Evolutionary conservation across 1,140 invertebrate species (phyloP), one percentile per base, ranked within the genome.

Genomic region (Drosophila tani): DNA sequence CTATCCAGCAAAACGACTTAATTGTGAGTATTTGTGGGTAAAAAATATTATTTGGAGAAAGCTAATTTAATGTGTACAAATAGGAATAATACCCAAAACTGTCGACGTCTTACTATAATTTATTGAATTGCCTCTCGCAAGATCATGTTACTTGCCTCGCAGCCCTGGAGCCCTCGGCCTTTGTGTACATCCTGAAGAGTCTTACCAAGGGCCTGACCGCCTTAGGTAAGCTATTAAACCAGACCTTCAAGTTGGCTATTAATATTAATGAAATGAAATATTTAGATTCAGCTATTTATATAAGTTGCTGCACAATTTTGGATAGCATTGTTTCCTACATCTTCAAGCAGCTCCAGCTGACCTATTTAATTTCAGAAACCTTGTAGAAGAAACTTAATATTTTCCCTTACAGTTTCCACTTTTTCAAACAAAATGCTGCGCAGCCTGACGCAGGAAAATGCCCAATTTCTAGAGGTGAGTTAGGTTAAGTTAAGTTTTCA

Each of bases 21-120:
- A 94, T 99, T 94, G 98, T 99, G 94, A 95, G 96, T 75, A 8
- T 14, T 14, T 11, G 17, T 8, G 3, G 2, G 43, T 21, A 29
- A 15, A 35, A 32, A 5, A 0, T 32, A 14, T 15, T 11, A 15
- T 15, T 45, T 8, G 2, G n/a, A 45, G 5, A 2, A 32, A 14
- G 9, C 29, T n/a, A 14, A n/a, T 45, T 17, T 0, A 7, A 40
- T 40, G 29, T 41, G 50, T 35, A 11, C n/a, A 50, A 58, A 93
- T 93, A 99, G 98, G 98, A 99, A 93, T n/a, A n/a, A n/a, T 99
- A 99, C 93, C 98, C 98, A 19, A 99, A 99, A 93, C 93, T 99
- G 47, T 98, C 98, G 41, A 97, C 98, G 91, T 98, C 98, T 1
- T 99, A 99, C 94, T 99, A 99, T 93, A 96, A 98, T 46, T 94